Evolutionary conservation across 1,140 invertebrate species (phyloP).

Genomic region (Globodera rostochiensis): DNA sequence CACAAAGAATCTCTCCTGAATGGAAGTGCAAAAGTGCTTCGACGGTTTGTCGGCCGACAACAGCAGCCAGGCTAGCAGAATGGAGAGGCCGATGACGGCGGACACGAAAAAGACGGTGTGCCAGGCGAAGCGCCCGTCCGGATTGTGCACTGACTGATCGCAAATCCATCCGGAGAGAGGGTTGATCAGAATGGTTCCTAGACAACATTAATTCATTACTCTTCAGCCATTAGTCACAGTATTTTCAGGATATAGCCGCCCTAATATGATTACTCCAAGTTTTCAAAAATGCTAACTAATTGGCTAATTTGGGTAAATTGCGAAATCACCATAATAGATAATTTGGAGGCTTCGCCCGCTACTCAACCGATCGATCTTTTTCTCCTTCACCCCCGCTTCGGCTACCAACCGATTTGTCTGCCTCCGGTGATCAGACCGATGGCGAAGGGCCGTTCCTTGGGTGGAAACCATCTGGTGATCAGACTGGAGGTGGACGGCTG

Average conservation of each 20-base stretch:
- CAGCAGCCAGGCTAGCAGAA: constrained; percentile 58
- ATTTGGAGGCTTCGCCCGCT: neutral
- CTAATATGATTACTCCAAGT: no score
- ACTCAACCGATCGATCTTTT: neutral
- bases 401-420: constrained; percentile 56
- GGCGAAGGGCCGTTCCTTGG: constrained; percentile 63
- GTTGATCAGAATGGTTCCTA: constrained; percentile 60
- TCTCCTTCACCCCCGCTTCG: neutral
- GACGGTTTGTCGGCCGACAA: constrained; percentile 63
- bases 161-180: constrained; percentile 59
- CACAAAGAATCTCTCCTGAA: constrained; percentile 39
- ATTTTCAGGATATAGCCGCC: no score
- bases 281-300: no score
- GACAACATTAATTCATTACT: constrained; percentile 1
- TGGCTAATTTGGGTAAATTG: constrained; percentile 16
- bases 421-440: constrained; percentile 63
- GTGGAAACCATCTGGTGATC: constrained; percentile 65
- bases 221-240: no score
- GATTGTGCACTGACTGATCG: constrained; percentile 7
- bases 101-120: constrained; percentile 64
- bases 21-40: constrained; percentile 60
- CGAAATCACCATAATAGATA: neutral
- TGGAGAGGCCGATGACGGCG: constrained; percentile 51
- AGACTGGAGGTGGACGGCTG: constrained; percentile 57
- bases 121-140: constrained; percentile 54